phyloP scores from a whole-genome alignment of 2,797 vertebrate species.

The Garrulus glandarius region DNA sequence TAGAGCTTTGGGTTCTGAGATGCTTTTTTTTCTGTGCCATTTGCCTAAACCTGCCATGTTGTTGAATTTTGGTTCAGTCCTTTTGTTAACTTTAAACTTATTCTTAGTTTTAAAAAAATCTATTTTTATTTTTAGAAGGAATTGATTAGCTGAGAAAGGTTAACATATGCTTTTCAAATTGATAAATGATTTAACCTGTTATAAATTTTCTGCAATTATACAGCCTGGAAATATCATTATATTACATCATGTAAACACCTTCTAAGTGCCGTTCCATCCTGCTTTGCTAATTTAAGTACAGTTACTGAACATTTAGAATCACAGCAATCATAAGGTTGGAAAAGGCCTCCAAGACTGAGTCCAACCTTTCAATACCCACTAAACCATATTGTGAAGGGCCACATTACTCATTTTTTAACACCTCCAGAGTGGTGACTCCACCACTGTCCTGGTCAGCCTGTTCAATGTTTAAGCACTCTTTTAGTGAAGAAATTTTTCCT shows the following conservation, averaged over 20 bases:
- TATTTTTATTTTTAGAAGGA: neutral
- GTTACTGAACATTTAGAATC: neutral
- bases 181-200: neutral
- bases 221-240: neutral
- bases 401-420: neutral
- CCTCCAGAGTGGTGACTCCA: neutral
- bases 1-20: neutral
- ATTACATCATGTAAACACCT: neutral
- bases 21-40: neutral
- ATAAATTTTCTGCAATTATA: neutral
- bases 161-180: neutral
- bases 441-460: neutral
- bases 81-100: neutral
- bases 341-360: neutral
- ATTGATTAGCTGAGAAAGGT: neutral
- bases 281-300: neutral
- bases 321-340: neutral
- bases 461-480: neutral
- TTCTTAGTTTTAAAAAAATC: neutral
- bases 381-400: neutral
- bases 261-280: neutral
- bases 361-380: neutral
- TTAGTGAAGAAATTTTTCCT: neutral
- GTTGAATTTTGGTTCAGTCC: neutral
- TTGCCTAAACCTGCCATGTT: neutral